Conservation (phyloP, 2,113 vertebrate species). For the Calonectris borealis region DNA sequence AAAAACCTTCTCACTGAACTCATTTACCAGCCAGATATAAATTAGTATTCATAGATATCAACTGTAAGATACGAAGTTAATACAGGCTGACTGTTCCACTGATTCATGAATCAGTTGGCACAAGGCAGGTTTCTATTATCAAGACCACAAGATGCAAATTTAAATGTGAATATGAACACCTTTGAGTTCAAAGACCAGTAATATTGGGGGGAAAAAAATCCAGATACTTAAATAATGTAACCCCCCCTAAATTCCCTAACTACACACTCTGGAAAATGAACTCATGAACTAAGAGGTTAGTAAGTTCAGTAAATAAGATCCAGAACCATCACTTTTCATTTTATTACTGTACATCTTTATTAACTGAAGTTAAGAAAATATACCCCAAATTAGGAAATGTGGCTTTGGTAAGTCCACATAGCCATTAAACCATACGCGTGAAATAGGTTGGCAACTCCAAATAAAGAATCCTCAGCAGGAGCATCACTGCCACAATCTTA, state of each 20-base stretch:
- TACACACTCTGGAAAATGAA: not conserved
- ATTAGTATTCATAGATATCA: not conserved
- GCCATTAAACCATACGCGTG: not conserved
- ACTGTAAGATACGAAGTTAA: not conserved
- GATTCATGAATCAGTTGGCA: not conserved
- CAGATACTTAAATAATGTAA: not conserved
- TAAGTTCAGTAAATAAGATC: not conserved
- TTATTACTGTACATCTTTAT: not conserved
- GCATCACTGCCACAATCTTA: not conserved
- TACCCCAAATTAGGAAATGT: not conserved
- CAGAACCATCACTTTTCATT: not conserved
- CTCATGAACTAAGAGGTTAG: not conserved
- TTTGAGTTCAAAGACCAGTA: not conserved
- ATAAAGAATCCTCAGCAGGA: not conserved
- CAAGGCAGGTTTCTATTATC: not conserved
- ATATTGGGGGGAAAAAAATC: rapidly evolving
- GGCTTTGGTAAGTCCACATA: not conserved
- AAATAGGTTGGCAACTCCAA: not conserved
- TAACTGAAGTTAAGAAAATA: not conserved
- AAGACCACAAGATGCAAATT: not conserved
- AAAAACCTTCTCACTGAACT: not conserved
- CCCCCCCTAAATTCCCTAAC: not conserved
- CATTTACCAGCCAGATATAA: not conserved
- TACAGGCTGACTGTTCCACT: not conserved
- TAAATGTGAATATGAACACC: not conserved